These are phyloP conservation scores for Orius insidiosus DNA, from an alignment of 1,140 invertebrate genomes.

Conservation along the genomic window DNA sequence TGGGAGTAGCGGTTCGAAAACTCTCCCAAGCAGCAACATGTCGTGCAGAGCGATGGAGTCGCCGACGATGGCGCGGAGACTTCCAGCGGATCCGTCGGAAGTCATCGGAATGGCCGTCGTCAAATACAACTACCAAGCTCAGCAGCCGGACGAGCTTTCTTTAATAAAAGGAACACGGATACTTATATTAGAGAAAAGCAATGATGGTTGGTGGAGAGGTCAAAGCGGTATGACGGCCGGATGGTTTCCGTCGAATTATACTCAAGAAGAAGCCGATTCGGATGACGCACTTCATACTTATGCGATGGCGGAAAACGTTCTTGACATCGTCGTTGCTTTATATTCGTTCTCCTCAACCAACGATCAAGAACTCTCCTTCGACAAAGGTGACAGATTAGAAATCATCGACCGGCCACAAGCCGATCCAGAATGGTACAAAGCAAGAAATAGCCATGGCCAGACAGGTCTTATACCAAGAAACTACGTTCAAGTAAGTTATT, in stretches of 20 bases:
- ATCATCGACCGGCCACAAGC: conserved; percentile 86
- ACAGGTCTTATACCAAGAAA: conserved; percentile 90
- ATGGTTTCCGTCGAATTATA: conserved; percentile 98
- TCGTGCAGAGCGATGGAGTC: conserved; percentile 46
- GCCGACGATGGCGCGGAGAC: conserved; percentile 50
- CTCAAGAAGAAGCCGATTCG: conserved; percentile 68
- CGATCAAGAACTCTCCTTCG: conserved; percentile 91
- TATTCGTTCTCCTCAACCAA: conserved; percentile 91
- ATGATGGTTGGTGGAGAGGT: conserved; percentile 97
- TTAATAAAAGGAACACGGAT: conserved; percentile 82
- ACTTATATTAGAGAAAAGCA: conserved; percentile 92
- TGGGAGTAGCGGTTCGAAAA: conserved; percentile 55
- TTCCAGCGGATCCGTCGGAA: conserved; percentile 66
- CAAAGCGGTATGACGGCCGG: conserved; percentile 64
- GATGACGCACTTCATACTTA: conserved; percentile 77
- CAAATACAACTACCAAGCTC: conserved; percentile 95
- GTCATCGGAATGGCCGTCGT: conserved; percentile 82
- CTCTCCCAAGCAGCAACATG: conserved; percentile 66
- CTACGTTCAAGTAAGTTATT: conserved; percentile 54
- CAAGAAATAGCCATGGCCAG: conserved; percentile 77
- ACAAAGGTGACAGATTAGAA: conserved; percentile 87
- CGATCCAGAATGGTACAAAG: conserved; percentile 95
- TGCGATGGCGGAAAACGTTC: conserved; percentile 78
- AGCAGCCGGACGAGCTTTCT: conserved; percentile 90
- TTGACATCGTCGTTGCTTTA: conserved; percentile 85